Percentiles rank a stretch among this genome's conserved stretches.
phyloP scores from a whole-genome alignment of 2,113 vertebrate genomes.

The Pseudonaja textilis region DNA sequence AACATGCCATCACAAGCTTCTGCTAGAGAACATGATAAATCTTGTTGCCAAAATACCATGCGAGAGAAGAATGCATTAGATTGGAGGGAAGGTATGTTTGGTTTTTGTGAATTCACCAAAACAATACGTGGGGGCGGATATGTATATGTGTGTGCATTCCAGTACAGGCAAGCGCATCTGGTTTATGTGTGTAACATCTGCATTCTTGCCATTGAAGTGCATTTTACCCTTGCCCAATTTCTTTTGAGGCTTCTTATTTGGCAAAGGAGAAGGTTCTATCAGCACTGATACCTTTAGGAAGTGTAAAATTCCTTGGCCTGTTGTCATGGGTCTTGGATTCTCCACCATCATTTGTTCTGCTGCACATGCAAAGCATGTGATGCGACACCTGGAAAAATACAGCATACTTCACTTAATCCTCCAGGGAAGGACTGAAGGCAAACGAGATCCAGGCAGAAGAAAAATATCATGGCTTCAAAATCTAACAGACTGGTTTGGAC shows the following conservation, averaged over 20 bases:
- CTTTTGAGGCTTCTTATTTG: slow-evolving; percentile 21
- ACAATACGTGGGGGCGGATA: not conserved
- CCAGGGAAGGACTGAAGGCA: too few species aligned
- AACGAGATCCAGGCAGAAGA: too few species aligned
- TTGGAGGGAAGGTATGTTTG: slow-evolving; percentile 46
- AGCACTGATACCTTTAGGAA: not conserved
- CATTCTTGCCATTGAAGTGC: slow-evolving; percentile 46
- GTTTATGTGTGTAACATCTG: slow-evolving; percentile 57
- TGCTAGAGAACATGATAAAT: not conserved
- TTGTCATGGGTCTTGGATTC: not conserved
- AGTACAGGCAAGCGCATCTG: slow-evolving; percentile 45
- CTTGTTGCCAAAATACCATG: slow-evolving; percentile 54
- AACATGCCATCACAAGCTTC: slow-evolving; percentile 62
- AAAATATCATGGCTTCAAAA: too few species aligned
- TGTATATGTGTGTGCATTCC: slow-evolving; percentile 24
- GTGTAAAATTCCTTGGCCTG: not conserved
- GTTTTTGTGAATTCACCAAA: slow-evolving; percentile 54
- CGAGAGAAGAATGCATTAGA: slow-evolving; percentile 55
- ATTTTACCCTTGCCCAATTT: slow-evolving; percentile 41
- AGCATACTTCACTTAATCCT: too few species aligned
- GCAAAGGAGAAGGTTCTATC: slow-evolving; percentile 12
- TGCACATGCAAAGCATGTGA: not conserved
- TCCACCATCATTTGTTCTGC: not conserved
- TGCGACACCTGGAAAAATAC: too few species aligned
- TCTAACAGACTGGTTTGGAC: too few species aligned